Percentiles rank a stretch among this genome's conserved stretches.
Conservation (phyloP, 2,797 vertebrate species). For the Sebastes variabilis region DNA sequence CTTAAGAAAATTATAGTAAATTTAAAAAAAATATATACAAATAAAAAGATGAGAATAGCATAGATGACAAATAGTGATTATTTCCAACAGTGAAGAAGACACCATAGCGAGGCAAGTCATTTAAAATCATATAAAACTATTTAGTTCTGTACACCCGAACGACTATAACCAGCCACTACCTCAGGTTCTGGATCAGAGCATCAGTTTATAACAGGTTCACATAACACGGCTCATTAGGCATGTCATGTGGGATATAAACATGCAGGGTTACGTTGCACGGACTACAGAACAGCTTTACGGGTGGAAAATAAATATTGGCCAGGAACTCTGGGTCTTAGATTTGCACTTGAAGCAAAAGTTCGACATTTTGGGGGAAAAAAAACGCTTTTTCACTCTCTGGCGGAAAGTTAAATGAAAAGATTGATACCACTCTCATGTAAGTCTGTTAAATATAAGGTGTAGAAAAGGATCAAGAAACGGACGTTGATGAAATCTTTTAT, state of each 20-base stretch:
- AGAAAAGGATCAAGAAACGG: too few relatives aligned
- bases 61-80: slow-evolving; percentile 34
- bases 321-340: not conserved
- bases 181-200: slow-evolving; percentile 3
- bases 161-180: not conserved
- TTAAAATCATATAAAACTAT: slow-evolving; percentile 22
- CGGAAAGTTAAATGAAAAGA: not conserved
- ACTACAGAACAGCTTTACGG: not conserved
- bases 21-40: not conserved
- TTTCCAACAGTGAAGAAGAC: slow-evolving; percentile 34
- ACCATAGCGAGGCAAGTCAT: slow-evolving; percentile 1
- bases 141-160: not conserved
- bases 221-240: not conserved
- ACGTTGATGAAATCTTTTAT: too few relatives aligned
- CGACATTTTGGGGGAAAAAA: not conserved
- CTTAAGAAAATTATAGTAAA: not conserved
- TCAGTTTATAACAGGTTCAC: not conserved
- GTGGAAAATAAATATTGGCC: not conserved
- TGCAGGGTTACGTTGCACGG: slow-evolving; percentile 29
- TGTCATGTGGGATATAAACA: slow-evolving; percentile 29
- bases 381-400: not conserved
- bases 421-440: not conserved
- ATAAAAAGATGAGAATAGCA: slow-evolving; percentile 22
- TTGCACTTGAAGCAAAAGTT: not conserved
- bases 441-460: too few relatives aligned